Base-by-base conservation (phyloP, 35 echinoderm and acorn worm species). In the Amphiura filiformis region DNA sequence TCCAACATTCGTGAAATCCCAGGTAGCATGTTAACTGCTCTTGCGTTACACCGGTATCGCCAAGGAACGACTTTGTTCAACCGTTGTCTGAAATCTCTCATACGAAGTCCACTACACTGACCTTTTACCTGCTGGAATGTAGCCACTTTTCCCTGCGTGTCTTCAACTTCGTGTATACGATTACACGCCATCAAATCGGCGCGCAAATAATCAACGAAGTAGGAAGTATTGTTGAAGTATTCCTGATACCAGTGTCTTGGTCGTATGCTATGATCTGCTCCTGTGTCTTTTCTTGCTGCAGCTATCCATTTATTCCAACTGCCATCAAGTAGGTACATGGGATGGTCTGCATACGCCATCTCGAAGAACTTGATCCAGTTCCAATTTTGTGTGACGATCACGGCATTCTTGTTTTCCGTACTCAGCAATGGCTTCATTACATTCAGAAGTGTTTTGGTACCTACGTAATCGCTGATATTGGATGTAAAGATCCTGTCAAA, bases 401-500 rank as follows among this genome's bases (percentile, higher is more conserved):
- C 78, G 0, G 88, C 84, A 70, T 39, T 39, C 61, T 78, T 84
- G 52, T 94, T 90, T 32, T 41, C 39, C 13, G 47, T 32, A 36
- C 64, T 90, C 1, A 94, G 76, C 22, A 87, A 38, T 18, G 84
- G 84, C 32, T 87, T 79, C 31, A 90, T 34, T 30, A 39, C 35
- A 34, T 87, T 32, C 34, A 94, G 37, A 7, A 94, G 76, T 13
- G 0, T 82, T 0, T 57, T 17, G n/a, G 37, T 70, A 1, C 79
- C 84, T 0, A 82, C 44, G 33, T 57, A 90, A 82, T 94, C 93
- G 0, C 49, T 47, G 15, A 94, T 23, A 65, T 90, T 90, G 15
- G 93, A 90, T 15, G 88, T 78, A 18, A 78, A 87, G 80, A 90
- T 90, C 37, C 88, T 56, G 84, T 94, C 93, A 70, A 76, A 94